Evolutionary conservation across 2,113 vertebrate species (phyloP).

Genomic region (Dicrurus megarhynchus): DNA sequence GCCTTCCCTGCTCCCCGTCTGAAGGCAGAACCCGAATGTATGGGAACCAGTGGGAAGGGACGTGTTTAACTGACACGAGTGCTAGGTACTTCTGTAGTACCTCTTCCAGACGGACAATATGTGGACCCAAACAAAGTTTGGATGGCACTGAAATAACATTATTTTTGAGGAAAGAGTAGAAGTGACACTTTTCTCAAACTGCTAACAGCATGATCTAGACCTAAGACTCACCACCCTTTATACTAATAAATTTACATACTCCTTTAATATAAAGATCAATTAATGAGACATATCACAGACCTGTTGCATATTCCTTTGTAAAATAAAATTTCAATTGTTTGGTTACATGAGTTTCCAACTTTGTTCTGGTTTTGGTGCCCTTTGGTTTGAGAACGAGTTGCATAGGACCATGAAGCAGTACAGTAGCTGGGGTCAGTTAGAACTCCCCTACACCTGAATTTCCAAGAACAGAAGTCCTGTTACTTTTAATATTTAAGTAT

Average conservation of each 20-base stretch:
- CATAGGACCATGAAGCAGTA: rapidly evolving
- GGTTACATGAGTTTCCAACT: not conserved
- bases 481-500: not conserved
- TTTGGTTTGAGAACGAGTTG: not conserved
- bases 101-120: not conserved
- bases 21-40: not conserved
- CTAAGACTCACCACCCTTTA: not conserved
- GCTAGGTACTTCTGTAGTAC: not conserved
- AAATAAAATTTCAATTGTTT: not conserved
- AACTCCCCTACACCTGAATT: not conserved
- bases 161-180: not conserved
- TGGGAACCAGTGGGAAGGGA: not conserved
- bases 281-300: not conserved
- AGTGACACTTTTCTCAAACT: not conserved
- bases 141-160: not conserved
- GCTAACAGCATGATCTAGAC: not conserved
- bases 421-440: not conserved
- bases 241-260: not conserved
- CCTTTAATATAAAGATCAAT: not conserved
- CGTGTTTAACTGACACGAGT: not conserved
- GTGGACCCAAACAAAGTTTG: not conserved
- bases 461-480: constrained; percentile 27
- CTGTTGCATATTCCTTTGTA: not conserved
- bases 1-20: not conserved
- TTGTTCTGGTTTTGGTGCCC: rapidly evolving